phyloP scores from a whole-genome alignment of 2,113 vertebrate genomes.

The Onychorhynchus coronatus region DNA sequence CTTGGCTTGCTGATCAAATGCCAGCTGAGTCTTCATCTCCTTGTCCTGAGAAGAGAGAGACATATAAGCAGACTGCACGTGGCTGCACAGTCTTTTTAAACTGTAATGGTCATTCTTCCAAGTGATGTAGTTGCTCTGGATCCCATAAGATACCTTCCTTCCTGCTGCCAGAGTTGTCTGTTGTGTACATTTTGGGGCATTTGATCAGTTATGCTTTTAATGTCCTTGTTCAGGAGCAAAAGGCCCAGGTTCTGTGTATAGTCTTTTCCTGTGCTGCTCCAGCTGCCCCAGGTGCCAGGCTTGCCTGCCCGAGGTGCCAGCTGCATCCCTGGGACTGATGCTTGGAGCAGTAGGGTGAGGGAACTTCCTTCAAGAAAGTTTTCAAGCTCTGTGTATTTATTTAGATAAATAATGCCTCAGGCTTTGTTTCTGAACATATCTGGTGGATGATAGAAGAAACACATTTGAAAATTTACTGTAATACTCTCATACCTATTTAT shows the following conservation, averaged over 20 bases:
- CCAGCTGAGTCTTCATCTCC: not conserved
- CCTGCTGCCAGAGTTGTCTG: not conserved
- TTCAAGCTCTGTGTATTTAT: not conserved
- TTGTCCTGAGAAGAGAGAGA: not conserved
- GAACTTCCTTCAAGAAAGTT: not conserved
- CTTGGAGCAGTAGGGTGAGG: not conserved
- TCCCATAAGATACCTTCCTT: not conserved
- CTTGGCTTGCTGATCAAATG: not conserved
- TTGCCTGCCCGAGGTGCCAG: not conserved
- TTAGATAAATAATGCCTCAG: not conserved
- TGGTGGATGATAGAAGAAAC: not conserved
- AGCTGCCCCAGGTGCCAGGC: not conserved
- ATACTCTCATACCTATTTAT: not conserved
- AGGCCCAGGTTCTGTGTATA: not conserved
- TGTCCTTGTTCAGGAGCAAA: not conserved
- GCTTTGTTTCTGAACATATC: not conserved
- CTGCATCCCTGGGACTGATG: not conserved
- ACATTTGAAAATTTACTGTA: not conserved
- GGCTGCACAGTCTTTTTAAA: not conserved
- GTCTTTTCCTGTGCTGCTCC: not conserved
- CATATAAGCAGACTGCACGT: not conserved
- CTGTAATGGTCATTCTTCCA: not conserved
- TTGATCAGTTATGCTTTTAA: not conserved
- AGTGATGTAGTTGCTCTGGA: not conserved
- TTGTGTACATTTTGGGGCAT: not conserved